phyloP scores from a whole-genome alignment of 2,888 invertebrate genomes.

The Callimorpha dominula region DNA sequence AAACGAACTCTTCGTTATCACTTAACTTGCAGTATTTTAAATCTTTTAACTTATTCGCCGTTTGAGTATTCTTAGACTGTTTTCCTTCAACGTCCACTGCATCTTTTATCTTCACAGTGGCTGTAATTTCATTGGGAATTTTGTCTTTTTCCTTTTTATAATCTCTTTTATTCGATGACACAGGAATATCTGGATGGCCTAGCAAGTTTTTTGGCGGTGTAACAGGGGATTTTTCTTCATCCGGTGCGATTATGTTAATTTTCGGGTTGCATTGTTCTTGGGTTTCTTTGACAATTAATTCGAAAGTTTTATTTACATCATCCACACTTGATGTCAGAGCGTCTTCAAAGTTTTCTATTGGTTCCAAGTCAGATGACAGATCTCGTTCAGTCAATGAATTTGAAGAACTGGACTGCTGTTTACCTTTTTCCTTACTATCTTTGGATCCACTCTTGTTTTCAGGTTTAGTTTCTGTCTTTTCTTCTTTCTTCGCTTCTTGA shows the following conservation, averaged over 20 bases:
- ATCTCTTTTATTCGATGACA: conserved; percentile 83
- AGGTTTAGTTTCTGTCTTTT: conserved; percentile 59
- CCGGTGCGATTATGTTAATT: conserved; percentile 71
- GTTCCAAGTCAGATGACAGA: conserved; percentile 60
- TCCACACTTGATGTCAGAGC: conserved; percentile 78
- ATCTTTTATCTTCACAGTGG: conserved; percentile 81
- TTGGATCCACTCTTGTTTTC: conserved; percentile 53
- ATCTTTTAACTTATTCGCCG: conserved; percentile 62
- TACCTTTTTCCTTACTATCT: conserved; percentile 63
- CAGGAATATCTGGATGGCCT: conserved; percentile 85
- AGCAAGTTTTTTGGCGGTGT: conserved; percentile 86
- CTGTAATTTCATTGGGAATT: conserved; percentile 73
- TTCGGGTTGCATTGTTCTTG: conserved; percentile 64
- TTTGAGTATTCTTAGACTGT: conserved; percentile 72
- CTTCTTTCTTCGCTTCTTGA: conserved; percentile 53
- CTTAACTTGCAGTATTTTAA: conserved; percentile 70
- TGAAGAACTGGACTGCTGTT: conserved; percentile 62
- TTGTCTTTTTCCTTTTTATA: conserved; percentile 85
- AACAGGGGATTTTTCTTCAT: conserved; percentile 65
- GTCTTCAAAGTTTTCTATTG: conserved; percentile 81
- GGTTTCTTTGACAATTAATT: conserved; percentile 74
- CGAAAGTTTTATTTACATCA: conserved; percentile 78
- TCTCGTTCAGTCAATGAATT: conserved; percentile 31
- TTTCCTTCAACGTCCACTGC: conserved; percentile 64
- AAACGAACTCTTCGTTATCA: conserved; percentile 87